Evolutionary conservation across 2,888 invertebrate species (phyloP), one percentile per base, ranked within the genome.

Genomic region (Noctua comes): DNA sequence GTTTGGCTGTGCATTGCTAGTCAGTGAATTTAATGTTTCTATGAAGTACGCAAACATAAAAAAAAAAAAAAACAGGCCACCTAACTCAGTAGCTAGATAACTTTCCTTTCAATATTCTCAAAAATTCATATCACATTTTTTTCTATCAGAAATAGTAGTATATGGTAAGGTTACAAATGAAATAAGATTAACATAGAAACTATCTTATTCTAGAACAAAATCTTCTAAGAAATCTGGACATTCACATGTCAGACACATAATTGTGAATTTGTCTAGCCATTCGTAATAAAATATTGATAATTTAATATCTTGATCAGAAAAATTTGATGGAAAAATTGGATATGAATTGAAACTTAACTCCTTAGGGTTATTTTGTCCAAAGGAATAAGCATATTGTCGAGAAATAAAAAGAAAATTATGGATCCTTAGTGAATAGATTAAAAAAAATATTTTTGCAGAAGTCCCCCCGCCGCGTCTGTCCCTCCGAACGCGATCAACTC

Each of bases 301-400:
- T 77, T 16, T 27, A 48, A 77, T 76, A 51, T 51, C 10, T n/a
- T 16, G 18, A 64, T 18, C 16, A 10, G 1, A 3, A 77, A 77
- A 24, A 13, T 16, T 13, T 36, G 3, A n/a, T 51, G 18, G 0
- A 27, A 40, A 40, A 40, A 40, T n/a, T 51, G 18, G 6, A 27
- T 24, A 40, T 10, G 3, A 27, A 48, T 62, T 24, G 18, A 21
- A 36, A n/a, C 27, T 24, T 51, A 36, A 48, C 11, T 3, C 3
- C 31, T 46, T 48, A 27, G 6, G 46, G 24, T 74, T 74, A 43
- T 24, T 8, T 24, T 5, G 2, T 57, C 10, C n/a, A n/a, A 59
- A 46, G 2, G 4, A n/a, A 74, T 75, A n/a, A 27, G 10, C 48
- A 27, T 48, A 1, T 10, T 18, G 43, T 62, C 6, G 16, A 16